phyloP scores from a whole-genome alignment of 2,888 invertebrate species.

The Siphlonurus alternatus region DNA sequence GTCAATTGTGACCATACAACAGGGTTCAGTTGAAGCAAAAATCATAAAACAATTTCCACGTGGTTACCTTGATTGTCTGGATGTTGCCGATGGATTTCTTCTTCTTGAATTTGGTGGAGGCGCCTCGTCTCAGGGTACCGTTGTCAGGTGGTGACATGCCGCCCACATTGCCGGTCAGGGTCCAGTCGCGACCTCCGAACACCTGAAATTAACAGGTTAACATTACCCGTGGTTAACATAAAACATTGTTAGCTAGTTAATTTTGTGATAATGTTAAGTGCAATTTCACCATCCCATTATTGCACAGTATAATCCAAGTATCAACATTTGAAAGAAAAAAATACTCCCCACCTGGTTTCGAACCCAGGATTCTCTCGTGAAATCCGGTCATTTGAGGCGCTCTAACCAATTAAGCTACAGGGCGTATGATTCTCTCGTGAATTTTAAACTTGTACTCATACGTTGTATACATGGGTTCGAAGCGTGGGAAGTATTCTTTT shows the following conservation, averaged over 20 bases:
- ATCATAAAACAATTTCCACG: slow-evolving; percentile 7
- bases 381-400: no score
- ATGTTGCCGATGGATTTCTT: slow-evolving; percentile 45
- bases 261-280: not conserved
- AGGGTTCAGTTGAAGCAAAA: not conserved
- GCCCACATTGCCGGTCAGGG: slow-evolving; percentile 35
- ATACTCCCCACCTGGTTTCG: no score
- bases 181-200: slow-evolving; percentile 73
- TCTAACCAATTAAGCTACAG: no score
- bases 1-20: no score
- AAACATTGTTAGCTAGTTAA: not conserved
- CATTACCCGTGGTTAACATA: not conserved
- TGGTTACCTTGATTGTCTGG: slow-evolving; percentile 30
- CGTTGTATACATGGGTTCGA: no score
- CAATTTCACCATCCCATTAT: no score
- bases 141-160: slow-evolving; percentile 32
- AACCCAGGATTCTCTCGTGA: no score
- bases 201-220: slow-evolving; percentile 31
- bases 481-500: no score
- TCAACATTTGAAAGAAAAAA: no score
- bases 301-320: no score
- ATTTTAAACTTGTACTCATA: no score
- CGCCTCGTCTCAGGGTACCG: slow-evolving; percentile 39
- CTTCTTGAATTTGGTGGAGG: slow-evolving; percentile 45
- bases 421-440: no score